A percentile compares a stretch with the other conserved stretches of the same genome.
Evolutionary conservation across 2,113 vertebrate species (phyloP).

Genomic region (Tachysurus fulvidraco): DNA sequence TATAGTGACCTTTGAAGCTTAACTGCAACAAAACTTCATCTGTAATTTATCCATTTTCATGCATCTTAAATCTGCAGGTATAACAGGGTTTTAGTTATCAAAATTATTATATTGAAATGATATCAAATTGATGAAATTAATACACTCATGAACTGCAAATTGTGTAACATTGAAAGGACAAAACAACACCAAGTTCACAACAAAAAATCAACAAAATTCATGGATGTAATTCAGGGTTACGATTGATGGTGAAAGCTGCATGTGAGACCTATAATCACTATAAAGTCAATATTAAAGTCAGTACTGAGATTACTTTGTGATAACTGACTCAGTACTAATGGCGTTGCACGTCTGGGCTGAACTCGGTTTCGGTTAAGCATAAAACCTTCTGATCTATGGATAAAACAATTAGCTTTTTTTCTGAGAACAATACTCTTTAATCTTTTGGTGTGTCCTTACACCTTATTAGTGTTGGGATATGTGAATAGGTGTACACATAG

Average conservation of each 20-base stretch:
- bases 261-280: neutral
- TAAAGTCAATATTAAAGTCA: neutral
- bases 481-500: neutral
- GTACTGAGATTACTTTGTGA: neutral
- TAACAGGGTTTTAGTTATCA: neutral
- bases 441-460: neutral
- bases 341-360: neutral
- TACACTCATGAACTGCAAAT: no score
- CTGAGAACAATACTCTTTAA: neutral
- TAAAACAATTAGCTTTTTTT: neutral
- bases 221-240: neutral
- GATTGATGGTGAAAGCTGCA: neutral
- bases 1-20: neutral
- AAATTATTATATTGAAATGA: no score
- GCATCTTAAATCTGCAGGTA: neutral
- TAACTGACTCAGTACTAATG: neutral
- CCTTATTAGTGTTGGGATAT: neutral
- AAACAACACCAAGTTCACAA: neutral
- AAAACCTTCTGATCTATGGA: neutral
- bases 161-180: no score
- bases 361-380: no score
- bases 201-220: neutral
- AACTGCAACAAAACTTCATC: neutral
- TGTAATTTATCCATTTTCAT: neutral
- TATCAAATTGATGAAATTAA: no score